Evolutionary conservation across 2,797 vertebrate genomes (phyloP).

Genomic region (Valencia hispanica): DNA sequence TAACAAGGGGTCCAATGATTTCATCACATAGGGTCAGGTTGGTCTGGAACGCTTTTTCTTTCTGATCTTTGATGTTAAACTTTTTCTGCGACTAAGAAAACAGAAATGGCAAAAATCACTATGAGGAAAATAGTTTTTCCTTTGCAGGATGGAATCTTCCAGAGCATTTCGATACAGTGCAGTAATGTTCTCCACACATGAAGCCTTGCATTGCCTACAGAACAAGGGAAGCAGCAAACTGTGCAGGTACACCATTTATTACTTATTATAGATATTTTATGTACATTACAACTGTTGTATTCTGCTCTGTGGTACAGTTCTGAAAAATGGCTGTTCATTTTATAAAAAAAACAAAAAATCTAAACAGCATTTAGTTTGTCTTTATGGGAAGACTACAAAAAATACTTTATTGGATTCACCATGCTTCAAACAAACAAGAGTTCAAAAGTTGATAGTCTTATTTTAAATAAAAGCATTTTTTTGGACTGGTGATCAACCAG

Average conservation of each 20-base stretch:
- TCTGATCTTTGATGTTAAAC: no score
- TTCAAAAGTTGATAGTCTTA: conserved; percentile 86
- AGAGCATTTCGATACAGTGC: no score
- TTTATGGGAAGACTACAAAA: conserved; percentile 99
- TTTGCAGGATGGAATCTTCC: no score
- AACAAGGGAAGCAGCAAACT: conserved; percentile 48
- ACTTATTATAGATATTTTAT: conserved; percentile 99
- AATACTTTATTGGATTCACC: conserved; percentile 97
- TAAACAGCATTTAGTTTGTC: conserved; percentile 87
- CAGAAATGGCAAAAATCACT: no score
- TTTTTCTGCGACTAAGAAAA: no score
- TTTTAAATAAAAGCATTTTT: conserved; percentile 27
- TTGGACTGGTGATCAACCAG: conserved; percentile 81
- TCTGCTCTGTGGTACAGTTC: conserved; percentile 97
- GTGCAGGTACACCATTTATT: conserved; percentile 99
- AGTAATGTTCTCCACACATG: no score
- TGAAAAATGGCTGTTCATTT: conserved; percentile 95
- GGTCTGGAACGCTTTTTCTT: no score
- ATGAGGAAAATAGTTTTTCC: no score
- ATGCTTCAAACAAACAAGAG: conserved; percentile 97
- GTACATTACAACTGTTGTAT: conserved; percentile 96
- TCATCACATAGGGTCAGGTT: no score
- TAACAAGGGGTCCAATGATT: no score
- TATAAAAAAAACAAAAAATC: conserved; percentile 91
- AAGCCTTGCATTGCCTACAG: neutral